Conservation (phyloP, 2,113 vertebrate species). For the Pitta sordida region DNA sequence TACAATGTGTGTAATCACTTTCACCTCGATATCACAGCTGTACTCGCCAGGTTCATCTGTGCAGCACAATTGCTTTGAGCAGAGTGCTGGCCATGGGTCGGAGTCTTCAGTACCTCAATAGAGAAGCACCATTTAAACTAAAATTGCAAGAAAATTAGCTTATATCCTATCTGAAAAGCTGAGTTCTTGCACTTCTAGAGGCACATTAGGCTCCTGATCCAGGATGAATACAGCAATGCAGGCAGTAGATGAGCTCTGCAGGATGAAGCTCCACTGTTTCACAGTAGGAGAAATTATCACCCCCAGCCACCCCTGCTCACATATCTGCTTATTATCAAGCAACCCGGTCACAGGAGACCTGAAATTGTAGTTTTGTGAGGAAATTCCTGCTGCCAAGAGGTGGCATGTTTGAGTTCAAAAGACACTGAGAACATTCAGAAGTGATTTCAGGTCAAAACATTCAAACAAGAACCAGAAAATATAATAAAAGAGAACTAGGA, state of each 20-base stretch:
- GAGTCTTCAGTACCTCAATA: background rate
- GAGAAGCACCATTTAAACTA: conserved; percentile 17
- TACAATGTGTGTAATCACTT: background rate
- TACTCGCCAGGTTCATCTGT: background rate
- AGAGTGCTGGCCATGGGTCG: background rate
- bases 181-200: background rate
- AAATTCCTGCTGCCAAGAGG: conserved; percentile 50
- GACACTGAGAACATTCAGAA: conserved; percentile 5
- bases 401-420: conserved; percentile 58
- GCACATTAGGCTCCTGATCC: background rate
- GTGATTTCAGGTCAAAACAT: conserved; percentile 55
- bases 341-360: conserved; percentile 33
- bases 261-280: background rate
- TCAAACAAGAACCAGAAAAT: conserved; percentile 9
- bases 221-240: background rate
- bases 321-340: conserved; percentile 57
- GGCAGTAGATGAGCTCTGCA: background rate
- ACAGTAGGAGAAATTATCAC: conserved; percentile 39
- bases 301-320: conserved; percentile 34
- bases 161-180: conserved; percentile 2
- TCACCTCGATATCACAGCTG: background rate
- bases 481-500: background rate
- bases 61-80: accelerated
- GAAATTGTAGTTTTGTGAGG: conserved; percentile 49
- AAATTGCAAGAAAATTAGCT: conserved; percentile 20